Evolutionary conservation across 2,113 vertebrate genomes (phyloP), one percentile per base, ranked within the genome.

Genomic region (Lota lota): DNA sequence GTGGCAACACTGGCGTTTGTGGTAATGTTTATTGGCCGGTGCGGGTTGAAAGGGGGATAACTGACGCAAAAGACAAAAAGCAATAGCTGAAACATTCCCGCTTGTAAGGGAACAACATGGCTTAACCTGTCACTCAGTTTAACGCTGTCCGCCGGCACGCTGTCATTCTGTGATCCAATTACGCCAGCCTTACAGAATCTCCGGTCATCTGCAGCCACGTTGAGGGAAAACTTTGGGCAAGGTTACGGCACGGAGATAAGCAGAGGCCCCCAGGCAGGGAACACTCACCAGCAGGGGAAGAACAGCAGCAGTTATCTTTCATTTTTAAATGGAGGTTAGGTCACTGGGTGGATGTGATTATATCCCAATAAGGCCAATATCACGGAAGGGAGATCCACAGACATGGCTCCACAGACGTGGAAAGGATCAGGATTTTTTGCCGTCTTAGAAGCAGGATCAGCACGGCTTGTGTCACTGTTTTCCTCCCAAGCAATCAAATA

Each of bases 131-230:
- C 70, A 62, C 72, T 78, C 76, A 68, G 22, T 71, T 64, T 64
- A 70, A 69, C 68, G 1, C 59, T 47, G 54, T 63, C 69, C 7
- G 67, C 73, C 68, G 24, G 36, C 80, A 79, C 67, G 74, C 83
- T 88, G 88, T 88, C 81, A 82, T 72, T 90, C 79, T 82, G 53
- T 61, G 75, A 87, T 89, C 79, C 83, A 85, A 90, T 89, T 89
- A 86, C 70, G 69, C 61, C 81, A 79, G 76, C 83, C 82, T 89
- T 84, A 74, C 70, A 79, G 87, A 88, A 83, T 92, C 90, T 83
- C 67, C 79, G 84, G 84, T 87, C 86, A 90, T 91, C 88, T 70
- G 72, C 53, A 72, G 53, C 75, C 74, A 61, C 75, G 67, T 63
- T 68, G 65, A 61, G 62, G 70, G 79, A 75, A 73, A 72, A 79